Base-by-base conservation (phyloP, 2,113 vertebrate species). In the Turdus rufiventris region DNA sequence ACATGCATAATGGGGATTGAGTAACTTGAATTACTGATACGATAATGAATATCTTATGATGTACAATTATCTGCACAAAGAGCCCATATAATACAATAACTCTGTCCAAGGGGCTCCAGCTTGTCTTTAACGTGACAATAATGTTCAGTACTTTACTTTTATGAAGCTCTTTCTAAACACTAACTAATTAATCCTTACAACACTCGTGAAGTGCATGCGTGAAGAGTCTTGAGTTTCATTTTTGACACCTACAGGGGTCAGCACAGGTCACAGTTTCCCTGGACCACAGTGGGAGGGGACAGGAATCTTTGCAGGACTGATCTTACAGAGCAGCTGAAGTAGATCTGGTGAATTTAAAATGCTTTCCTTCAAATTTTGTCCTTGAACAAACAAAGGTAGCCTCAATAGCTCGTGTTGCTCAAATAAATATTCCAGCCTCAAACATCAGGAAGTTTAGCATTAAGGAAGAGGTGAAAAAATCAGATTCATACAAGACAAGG, bases 91-190 rank as follows among this genome's bases (percentile, higher is more conserved):
- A 36, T 82, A 83, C 29, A 74, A 58, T 77, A 91, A 58, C 20
- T 65, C 62, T 72, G 50, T 58, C 75, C 91, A 88, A 88, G 42
- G 54, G 50, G 11, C 29, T 90, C 60, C 68, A 90, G 58, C 38
- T 96, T 88, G 72, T 83, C 82, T 93, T 94, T 90, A 92, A 93
- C 92, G 54, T 83, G 82, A 34, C 65, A 77, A 72, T 93, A 90
- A 93, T 51, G 9, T 77, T 92, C 80, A 85, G 75, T 47, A 70
- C 71, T 88, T 90, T 73, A 73, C n/a, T 88, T 85, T 94, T 85
- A 93, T 80, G 91, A 88, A 86, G 50, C 12, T 66, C 51, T 90
- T 94, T 79, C 88, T 73, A 77, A 95, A 88, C 42, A 70, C 26
- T 83, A 89, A 82, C 58, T 65, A 78, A 81, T 92, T 91, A 95